phyloP scores from a whole-genome alignment of 2,113 vertebrate genomes.

The Perca fluviatilis region DNA sequence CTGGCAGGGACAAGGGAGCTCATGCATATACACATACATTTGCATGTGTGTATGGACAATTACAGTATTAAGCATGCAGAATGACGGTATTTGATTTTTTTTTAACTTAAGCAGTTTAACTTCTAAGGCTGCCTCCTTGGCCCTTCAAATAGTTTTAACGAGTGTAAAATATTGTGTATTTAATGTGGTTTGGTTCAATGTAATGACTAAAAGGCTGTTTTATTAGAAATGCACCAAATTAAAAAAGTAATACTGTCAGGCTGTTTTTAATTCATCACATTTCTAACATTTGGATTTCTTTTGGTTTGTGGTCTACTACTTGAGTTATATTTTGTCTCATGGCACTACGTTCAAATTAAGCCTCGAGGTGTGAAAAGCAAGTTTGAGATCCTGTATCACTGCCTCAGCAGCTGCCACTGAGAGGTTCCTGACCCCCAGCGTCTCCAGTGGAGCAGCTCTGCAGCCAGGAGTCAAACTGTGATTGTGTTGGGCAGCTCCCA shows the following conservation, averaged over 20 bases:
- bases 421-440: constrained; percentile 36
- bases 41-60: neutral
- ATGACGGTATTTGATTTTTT: neutral
- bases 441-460: constrained; percentile 45
- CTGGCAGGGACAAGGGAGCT: neutral
- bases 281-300: constrained; percentile 31
- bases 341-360: constrained; percentile 9
- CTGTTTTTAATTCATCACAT: constrained; percentile 25
- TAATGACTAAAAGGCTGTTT: neutral
- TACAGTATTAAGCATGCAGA: constrained; percentile 8
- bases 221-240: constrained; percentile 14
- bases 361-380: constrained; percentile 10
- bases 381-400: constrained; percentile 17
- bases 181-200: constrained; percentile 29
- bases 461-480: constrained; percentile 54
- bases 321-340: constrained; percentile 6
- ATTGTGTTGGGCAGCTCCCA: constrained; percentile 63
- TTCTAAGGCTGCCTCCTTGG: neutral
- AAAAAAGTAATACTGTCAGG: constrained; percentile 5
- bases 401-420: constrained; percentile 45
- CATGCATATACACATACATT: neutral
- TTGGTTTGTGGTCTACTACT: neutral
- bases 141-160: constrained; percentile 3
- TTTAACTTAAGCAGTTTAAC: neutral
- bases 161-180: constrained; percentile 1